A percentile compares a stretch with the other conserved stretches of the same genome.
Conservation (phyloP, 2,797 vertebrate species). For the Microtus obscurus region DNA sequence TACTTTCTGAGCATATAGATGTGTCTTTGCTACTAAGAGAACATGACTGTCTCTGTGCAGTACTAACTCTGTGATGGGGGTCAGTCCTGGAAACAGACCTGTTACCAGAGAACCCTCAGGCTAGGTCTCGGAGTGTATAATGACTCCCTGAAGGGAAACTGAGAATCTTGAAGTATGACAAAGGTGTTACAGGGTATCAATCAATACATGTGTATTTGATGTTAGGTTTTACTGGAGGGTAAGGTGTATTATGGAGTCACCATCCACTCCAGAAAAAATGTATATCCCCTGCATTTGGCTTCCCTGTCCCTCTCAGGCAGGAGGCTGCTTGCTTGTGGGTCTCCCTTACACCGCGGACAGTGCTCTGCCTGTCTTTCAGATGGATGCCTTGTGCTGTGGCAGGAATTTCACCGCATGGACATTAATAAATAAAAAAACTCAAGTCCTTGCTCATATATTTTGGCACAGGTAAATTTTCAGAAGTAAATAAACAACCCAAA, state of each 20-base stretch:
- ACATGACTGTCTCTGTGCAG: not conserved
- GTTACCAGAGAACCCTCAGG: not conserved
- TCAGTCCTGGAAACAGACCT: not conserved
- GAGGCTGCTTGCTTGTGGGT: not conserved
- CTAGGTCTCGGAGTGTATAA: not conserved
- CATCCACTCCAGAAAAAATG: not conserved
- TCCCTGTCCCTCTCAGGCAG: accelerated
- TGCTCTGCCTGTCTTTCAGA: accelerated
- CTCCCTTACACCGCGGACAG: too few relatives aligned
- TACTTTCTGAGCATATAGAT: not conserved
- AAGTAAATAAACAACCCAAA: not conserved
- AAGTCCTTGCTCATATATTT: not conserved
- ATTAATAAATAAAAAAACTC: not conserved
- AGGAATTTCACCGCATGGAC: not conserved
- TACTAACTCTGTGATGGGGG: accelerated
- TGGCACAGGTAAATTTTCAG: not conserved
- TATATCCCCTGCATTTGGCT: accelerated
- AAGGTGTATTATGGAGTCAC: not conserved
- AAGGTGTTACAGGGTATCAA: not conserved
- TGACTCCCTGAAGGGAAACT: not conserved
- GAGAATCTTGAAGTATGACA: not conserved
- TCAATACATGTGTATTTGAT: not conserved
- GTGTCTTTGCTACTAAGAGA: not conserved
- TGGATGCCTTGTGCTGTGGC: not conserved
- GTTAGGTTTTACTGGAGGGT: not conserved